Percentiles rank a stretch among this genome's conserved stretches.
Conservation (phyloP, 2,888 invertebrate genomes). For the Lymantria dispar region DNA sequence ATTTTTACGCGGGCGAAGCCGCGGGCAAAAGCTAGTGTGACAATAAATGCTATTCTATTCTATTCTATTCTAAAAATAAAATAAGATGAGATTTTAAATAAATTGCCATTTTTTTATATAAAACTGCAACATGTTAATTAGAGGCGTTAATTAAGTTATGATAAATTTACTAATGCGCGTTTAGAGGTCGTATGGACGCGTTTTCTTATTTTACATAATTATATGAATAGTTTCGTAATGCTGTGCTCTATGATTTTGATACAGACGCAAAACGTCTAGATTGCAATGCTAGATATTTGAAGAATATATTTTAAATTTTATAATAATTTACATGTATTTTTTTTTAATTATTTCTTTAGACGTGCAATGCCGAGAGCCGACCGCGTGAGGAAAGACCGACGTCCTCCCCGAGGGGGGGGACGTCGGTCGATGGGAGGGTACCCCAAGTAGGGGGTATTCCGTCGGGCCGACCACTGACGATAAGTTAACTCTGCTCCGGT, state of each 20-base stretch:
- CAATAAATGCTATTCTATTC: too few species aligned
- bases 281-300: background rate
- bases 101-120: background rate
- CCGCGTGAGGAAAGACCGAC: too few species aligned
- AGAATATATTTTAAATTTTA: background rate
- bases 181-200: constrained; percentile 31
- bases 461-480: too few species aligned
- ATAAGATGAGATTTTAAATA: background rate
- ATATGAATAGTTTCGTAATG: constrained; percentile 15
- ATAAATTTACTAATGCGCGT: constrained; percentile 27
- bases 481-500: too few species aligned
- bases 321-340: too few species aligned
- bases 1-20: too few species aligned
- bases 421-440: too few species aligned
- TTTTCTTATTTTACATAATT: constrained; percentile 18
- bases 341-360: too few species aligned
- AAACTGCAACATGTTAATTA: constrained; percentile 27
- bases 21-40: too few species aligned
- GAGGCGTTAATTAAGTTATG: constrained; percentile 34
- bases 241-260: constrained; percentile 17
- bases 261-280: constrained; percentile 5
- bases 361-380: too few species aligned
- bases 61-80: background rate
- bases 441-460: too few species aligned
- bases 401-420: too few species aligned